These are phyloP conservation scores for Nilaparvata lugens DNA, from an alignment of 1,140 invertebrate genomes.

Conservation along the genomic window DNA sequence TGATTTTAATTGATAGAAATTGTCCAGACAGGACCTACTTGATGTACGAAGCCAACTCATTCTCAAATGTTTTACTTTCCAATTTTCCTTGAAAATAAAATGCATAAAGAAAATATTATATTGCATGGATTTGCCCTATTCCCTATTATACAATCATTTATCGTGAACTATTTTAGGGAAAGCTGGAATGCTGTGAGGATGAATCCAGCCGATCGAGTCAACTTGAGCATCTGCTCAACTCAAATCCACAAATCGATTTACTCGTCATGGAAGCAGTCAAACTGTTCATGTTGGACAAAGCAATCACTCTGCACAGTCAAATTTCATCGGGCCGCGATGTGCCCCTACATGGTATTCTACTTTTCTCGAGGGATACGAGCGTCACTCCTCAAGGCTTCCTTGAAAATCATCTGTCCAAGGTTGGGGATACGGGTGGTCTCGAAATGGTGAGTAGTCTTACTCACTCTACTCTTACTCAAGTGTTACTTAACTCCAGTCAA, in stretches of 20 bases:
- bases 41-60: too few species aligned
- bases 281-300: constrained; percentile 39
- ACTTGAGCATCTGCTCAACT: constrained; percentile 35
- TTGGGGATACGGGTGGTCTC: constrained; percentile 38
- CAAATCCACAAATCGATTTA: constrained; percentile 35
- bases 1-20: too few species aligned
- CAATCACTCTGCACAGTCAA: constrained; percentile 32
- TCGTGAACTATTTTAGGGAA: not conserved
- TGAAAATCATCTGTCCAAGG: constrained; percentile 38
- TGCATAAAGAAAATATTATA: too few species aligned
- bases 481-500: too few species aligned
- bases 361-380: constrained; percentile 41
- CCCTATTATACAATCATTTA: not conserved
- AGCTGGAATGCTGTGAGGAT: not conserved
- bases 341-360: constrained; percentile 39
- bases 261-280: constrained; percentile 43
- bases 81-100: too few species aligned
- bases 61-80: too few species aligned
- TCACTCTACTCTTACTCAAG: too few species aligned
- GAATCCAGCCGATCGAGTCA: constrained; percentile 24
- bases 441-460: constrained; percentile 36
- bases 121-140: too few species aligned
- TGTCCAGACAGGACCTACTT: too few species aligned
- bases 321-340: constrained; percentile 28
- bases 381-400: constrained; percentile 35